Conservation (phyloP, 2,888 invertebrate genomes). For the Volucella zonaria region DNA sequence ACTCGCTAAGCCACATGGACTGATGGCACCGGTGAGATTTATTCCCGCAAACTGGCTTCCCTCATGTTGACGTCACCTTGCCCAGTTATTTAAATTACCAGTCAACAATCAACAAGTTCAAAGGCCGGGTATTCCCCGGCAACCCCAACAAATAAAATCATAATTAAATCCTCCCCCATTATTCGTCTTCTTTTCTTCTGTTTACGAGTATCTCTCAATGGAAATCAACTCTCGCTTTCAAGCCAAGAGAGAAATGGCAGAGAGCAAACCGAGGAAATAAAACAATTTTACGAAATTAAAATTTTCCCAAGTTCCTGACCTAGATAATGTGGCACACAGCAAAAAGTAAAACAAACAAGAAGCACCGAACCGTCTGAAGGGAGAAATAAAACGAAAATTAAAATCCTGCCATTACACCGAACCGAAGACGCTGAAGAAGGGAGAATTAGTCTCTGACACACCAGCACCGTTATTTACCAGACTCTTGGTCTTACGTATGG, state of each 20-base stretch:
- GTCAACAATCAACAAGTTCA: constrained; percentile 26
- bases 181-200: neutral
- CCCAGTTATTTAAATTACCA: too few relatives aligned
- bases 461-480: constrained; percentile 6
- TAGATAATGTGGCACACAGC: constrained; percentile 67
- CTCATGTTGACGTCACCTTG: too few relatives aligned
- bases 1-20: too few relatives aligned
- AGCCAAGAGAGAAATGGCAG: neutral
- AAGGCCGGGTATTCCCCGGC: too few relatives aligned
- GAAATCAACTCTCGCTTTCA: constrained; percentile 54
- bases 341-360: constrained; percentile 71
- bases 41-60: too few relatives aligned
- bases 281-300: constrained; percentile 65
- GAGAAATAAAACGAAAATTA: constrained; percentile 72
- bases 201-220: neutral
- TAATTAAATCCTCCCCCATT: constrained; percentile 37
- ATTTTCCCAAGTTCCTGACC: constrained; percentile 72
- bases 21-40: too few relatives aligned
- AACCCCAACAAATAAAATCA: too few relatives aligned
- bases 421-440: constrained; percentile 26
- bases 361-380: constrained; percentile 46
- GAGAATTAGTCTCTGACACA: constrained; percentile 70
- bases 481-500: constrained; percentile 11
- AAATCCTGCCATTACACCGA: constrained; percentile 72
- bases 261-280: neutral